Base-by-base conservation (phyloP, 2,797 vertebrate genomes). In the Crypturellus tataupa region DNA sequence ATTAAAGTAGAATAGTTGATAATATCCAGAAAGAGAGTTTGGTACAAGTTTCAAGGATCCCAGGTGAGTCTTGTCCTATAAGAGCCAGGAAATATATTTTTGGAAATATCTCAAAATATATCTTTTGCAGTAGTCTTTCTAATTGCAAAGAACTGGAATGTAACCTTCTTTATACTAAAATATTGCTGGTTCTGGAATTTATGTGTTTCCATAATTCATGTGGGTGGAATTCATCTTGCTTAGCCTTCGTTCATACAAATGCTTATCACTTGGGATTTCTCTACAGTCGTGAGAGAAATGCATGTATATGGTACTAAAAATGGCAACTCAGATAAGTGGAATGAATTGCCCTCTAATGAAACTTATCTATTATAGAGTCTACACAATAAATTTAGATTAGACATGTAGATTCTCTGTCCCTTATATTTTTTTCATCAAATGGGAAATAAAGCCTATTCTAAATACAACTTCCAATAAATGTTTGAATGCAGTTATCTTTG, bases 371-470 rank as follows among this genome's bases (percentile, higher is more conserved):
- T 94, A 37, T 60, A 47, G 35, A 35, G 67, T 7, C 40, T 70
- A 80, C 76, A 80, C 33, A 80, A 76, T 42, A 64, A 33, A 75
- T 70, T 82, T 53, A 62, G 19, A 29, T 15, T 73, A 82, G 7
- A 49, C 9, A 24, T 19, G 40, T 20, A 40, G 49, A 47, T 80
- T 77, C 13, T 60, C 21, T 85, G 24, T 85, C 40, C 19, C 20
- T 8, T 64, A 70, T 21, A 46, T 51, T 73, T 83, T 84, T 91
- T 94, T 56, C 40, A 86, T 77, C 49, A 58, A 46, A 91, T 68
- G 35, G 64, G 21, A 73, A 86, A 56, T 67, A 59, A 72, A 16
- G 62, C 5, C 27, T 62, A 29, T 37, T 87, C 46, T 70, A 67
- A 78, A 25, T 3, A 69, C 2, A 68, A 64, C 53, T 1, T 46